A percentile compares a stretch with the other conserved stretches of the same genome.
Conservation (phyloP, 2,888 invertebrate genomes). For the Sphecodes monilicornis region DNA sequence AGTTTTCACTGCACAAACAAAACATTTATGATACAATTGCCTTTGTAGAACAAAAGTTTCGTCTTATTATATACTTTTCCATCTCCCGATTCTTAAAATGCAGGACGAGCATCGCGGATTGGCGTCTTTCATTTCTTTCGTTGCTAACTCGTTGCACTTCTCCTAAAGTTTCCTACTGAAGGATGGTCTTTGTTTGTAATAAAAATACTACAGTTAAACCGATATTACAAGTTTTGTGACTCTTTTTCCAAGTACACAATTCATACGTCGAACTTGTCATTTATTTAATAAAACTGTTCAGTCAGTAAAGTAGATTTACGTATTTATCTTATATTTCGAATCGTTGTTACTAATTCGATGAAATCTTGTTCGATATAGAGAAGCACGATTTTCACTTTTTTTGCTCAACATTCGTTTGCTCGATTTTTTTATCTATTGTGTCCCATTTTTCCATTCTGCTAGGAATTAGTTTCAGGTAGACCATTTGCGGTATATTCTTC, state of each 20-base stretch:
- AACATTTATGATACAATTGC: not conserved
- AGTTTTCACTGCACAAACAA: not conserved
- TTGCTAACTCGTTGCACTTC: not conserved
- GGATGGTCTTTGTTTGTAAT: not conserved
- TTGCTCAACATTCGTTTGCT: not conserved
- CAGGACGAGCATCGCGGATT: no score
- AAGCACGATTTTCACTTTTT: not conserved
- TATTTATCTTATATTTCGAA: no score
- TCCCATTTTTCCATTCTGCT: not conserved
- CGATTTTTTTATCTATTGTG: not conserved
- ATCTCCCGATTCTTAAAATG: not conserved
- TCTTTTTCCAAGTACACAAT: not conserved
- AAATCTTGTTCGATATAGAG: not conserved
- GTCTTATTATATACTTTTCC: not conserved
- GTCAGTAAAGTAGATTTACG: no score
- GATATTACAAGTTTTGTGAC: not conserved
- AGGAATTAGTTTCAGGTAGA: not conserved
- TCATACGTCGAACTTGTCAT: no score
- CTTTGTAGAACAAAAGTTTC: not conserved
- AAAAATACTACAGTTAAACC: not conserved
- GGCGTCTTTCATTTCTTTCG: not conserved
- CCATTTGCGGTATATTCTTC: conserved; percentile 1
- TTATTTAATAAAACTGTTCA: no score
- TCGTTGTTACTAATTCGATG: no score
- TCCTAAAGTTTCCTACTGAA: not conserved